These are phyloP conservation scores for Dromius quadrimaculatus DNA, from an alignment of 2,888 invertebrate species.

Conservation along the genomic window DNA sequence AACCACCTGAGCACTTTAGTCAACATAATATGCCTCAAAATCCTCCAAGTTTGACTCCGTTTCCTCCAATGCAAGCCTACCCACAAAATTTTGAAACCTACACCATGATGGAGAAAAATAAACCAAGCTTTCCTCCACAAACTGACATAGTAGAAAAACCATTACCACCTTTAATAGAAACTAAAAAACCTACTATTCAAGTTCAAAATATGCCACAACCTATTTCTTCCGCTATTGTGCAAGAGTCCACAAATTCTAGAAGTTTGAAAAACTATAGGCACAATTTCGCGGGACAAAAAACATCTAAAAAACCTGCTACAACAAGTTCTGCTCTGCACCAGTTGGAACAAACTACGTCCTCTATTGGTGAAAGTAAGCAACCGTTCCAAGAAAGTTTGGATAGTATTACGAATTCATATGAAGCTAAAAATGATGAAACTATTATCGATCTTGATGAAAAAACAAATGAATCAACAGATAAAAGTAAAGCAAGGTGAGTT, in stretches of 20 bases:
- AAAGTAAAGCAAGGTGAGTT: no score
- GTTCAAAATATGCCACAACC: conserved; percentile 7
- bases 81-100: conserved; percentile 17
- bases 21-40: neutral
- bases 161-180: neutral
- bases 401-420: conserved; percentile 63
- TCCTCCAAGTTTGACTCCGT: neutral
- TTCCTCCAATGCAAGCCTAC: neutral
- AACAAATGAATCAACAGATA: conserved; percentile 48
- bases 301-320: conserved; percentile 23
- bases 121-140: neutral
- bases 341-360: conserved; percentile 63
- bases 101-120: neutral
- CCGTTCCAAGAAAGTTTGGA: conserved; percentile 65
- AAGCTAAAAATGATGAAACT: conserved; percentile 47
- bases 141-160: neutral
- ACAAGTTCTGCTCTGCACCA: conserved; percentile 61
- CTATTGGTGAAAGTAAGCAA: conserved; percentile 62
- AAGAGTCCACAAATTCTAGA: conserved; percentile 42
- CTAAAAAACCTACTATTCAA: conserved; percentile 3
- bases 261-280: conserved; percentile 55
- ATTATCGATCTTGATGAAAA: conserved; percentile 56
- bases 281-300: conserved; percentile 54
- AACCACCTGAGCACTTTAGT: conserved; percentile 6
- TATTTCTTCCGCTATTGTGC: neutral